A percentile compares a stretch with the other conserved stretches of the same genome.
These are phyloP conservation scores for Musca vetustissima DNA, from an alignment of 1,140 invertebrate genomes.

Conservation along the genomic window DNA sequence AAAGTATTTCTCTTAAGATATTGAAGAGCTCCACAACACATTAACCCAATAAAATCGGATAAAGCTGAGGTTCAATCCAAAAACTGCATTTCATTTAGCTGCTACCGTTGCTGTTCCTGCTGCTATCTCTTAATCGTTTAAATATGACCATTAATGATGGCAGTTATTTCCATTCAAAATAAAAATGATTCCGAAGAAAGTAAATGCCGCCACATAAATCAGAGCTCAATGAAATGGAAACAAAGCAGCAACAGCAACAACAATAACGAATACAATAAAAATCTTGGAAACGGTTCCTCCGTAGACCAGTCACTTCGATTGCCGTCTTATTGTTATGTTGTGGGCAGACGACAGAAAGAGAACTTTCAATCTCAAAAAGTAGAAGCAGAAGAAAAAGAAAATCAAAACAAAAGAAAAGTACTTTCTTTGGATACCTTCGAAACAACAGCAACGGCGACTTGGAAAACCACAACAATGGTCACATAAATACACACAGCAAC, in stretches of 20 bases:
- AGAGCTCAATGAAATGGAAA: conserved; percentile 17
- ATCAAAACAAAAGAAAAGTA: conserved; percentile 27
- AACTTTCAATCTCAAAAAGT: conserved; percentile 42
- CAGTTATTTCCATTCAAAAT: conserved; percentile 38
- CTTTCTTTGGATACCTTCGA: neutral
- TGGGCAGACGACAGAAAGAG: conserved; percentile 35
- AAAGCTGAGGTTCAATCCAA: too few relatives aligned
- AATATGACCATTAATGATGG: neutral
- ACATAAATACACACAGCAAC: conserved; percentile 23
- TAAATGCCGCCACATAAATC: conserved; percentile 26
- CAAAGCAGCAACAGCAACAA: conserved; percentile 28
- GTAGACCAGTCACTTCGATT: conserved; percentile 16
- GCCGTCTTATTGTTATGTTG: conserved; percentile 29
- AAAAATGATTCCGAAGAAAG: conserved; percentile 26
- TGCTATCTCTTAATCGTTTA: too few relatives aligned
- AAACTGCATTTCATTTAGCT: too few relatives aligned
- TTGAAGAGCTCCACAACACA: too few relatives aligned
- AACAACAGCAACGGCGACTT: conserved; percentile 38
- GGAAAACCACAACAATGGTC: conserved; percentile 32
- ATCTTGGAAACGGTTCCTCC: too few relatives aligned
- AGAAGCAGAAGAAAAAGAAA: conserved; percentile 45
- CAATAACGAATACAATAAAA: too few relatives aligned
- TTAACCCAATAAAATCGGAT: too few relatives aligned
- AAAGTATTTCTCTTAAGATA: too few relatives aligned
- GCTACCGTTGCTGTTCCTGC: too few relatives aligned